Base-by-base conservation (phyloP, 2,113 vertebrate genomes). In the Asarcornis scutulata region DNA sequence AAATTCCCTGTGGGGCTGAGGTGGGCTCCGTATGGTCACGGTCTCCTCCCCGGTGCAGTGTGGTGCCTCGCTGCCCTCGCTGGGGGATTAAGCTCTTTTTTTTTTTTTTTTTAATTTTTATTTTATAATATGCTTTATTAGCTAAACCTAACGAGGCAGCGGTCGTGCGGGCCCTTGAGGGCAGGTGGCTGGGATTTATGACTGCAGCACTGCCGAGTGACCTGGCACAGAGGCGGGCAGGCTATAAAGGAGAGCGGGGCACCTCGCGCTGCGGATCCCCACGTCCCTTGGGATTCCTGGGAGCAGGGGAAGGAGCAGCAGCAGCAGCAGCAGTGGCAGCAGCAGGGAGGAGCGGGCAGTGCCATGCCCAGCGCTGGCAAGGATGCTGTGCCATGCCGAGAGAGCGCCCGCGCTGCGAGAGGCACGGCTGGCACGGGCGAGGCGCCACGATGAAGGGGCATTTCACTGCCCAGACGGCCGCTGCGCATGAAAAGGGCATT, bases 401-500 rank as follows among this genome's bases (percentile, higher is more conserved):
- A 96, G 93, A 96, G 96, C 93, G 42, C 96, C 96, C 88, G 71
- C 77, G 36, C 66, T 79, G 96, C 36, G 69, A 94, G 95, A 92
- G 86, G 32, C 95, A 94, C 95, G 91, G 96, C 96, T 96, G 95
- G 95, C 93, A 96, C 36, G 38, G 95, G 96, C 92, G 72, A 46
- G 69, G 88, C 29, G 25, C 59, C 34, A 91, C 74, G 78, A 91
- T 88, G 90, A 96, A 92, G 92, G 96, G 95, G 91, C 92, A 95
- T 95, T 90, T 95, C 95, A 93, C 91, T 91, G 93, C 93, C 87
- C 93, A 79, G 95, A 64, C 91, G 13, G 81, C 58, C 20, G 46
- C 92, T 79, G 88, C 1, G 48, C 96, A 91, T 96, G 95, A 96
- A 97, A 97, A 95, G 96, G 95, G 88, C 96, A 87, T 97, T 97